Evolutionary conservation across 2,113 vertebrate genomes (phyloP), one percentile per base, ranked within the genome.

Genomic region (Coryphaenoides rupestris): DNA sequence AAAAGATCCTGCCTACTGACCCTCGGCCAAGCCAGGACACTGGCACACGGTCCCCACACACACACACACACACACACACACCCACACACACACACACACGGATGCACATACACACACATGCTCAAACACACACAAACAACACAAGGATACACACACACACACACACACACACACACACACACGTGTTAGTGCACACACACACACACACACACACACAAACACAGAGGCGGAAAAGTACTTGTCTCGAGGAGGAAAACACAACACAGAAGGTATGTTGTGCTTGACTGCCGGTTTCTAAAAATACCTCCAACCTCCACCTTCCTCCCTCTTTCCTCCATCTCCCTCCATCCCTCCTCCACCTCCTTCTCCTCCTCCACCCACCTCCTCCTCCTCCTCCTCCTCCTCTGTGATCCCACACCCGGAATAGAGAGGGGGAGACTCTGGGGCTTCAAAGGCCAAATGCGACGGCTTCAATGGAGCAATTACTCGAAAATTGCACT

Each of bases 241-340:
- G 64, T 76, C 72, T 72, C 55, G 65, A 82, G 79, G 78, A 83
- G 82, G 80, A 83, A 89, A 88, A 73, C 78, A 88, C 85, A 88
- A 81, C 87, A 87, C 68, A 76, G 80, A 78, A 85, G 83, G 83
- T 85, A 86, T 84, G 80, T 80, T 85, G 74, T 84, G 76, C 76
- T 79, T 80, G 76, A 82, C 76, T 82, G 80, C 74, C 66, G 70
- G 79, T 55, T 83, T 83, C 85, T 87, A 88, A 89, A 91, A 91
- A 90, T 88, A 88, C 69, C 71, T 23, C 15, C 33, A 40, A 45
- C 79, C 69, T 73, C 84, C 81, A n/a, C n/a, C n/a, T 81, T 82
- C 77, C 74, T 63, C 79, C 79, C 75, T 81, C 63, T 9, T 74
- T 68, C 72, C 33, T 40, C 33, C 33, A 12, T 12, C 4, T 81